Base-by-base conservation (phyloP, 2,888 invertebrate genomes). In the Tenodera sinensis region DNA sequence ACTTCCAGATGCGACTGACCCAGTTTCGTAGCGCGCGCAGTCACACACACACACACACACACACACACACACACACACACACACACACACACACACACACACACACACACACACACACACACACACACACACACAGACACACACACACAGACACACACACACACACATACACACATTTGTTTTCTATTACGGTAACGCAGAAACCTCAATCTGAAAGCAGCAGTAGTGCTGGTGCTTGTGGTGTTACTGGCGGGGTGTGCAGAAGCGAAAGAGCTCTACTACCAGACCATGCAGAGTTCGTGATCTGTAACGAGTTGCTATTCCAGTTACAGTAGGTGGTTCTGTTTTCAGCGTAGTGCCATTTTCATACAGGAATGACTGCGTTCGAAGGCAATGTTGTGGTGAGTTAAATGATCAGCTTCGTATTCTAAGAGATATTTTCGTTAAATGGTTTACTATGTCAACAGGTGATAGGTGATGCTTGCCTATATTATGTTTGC, bases 1-100 rank as follows among this genome's bases (percentile, higher is more conserved):
- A 86, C 86, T 28, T 71, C 86, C 28, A n/a, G 28, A 71, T 28
- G 28, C 27, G 86, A 86, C 71, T 86, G 86, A 86, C 86, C 86
- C 25, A 86, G 86, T 86, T 86, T 86, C 28, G 6, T 42, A 42
- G 42, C 15, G 3, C 54, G 20, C 54, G 15, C 20, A 54, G 3
- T 15, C 20, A 54, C 20, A 54, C 54, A 54, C 54, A 54, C 20
- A 54, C 54, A 54, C 54, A 34, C 54, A 54, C 54, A 14, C 54
- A 54, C 54, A 20, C 20, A 54, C 20, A 54, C 20, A 54, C 20
- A 54, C 30, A 54, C 20, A 54, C 54, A 54, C 54, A 34, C 54
- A 54, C 54, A 14, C 54, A 54, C 54, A 20, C 20, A 54, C 20
- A 54, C 20, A 54, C 20, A 54, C 20, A 54, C 20, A 54, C 54